These are phyloP conservation scores for Polietes domitor DNA, from an alignment of 2,888 invertebrate species.

Conservation along the genomic window DNA sequence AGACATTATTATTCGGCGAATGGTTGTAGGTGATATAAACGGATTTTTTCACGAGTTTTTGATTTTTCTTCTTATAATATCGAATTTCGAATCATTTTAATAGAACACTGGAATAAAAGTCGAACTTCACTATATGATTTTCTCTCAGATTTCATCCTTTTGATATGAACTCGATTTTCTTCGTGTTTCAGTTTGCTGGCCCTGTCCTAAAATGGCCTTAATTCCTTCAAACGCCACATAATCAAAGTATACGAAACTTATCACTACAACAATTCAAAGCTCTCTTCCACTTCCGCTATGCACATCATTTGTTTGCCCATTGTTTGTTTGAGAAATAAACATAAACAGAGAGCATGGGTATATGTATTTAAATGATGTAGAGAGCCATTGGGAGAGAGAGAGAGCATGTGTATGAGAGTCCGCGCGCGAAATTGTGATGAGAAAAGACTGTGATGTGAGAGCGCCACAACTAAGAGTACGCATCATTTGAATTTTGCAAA, in stretches of 20 bases:
- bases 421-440: neutral
- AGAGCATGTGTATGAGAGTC: neutral
- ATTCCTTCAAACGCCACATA: neutral
- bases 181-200: no score
- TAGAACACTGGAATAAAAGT: no score
- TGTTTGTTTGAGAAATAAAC: constrained; percentile 43
- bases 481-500: constrained; percentile 54
- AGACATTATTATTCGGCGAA: no score
- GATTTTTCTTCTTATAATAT: no score
- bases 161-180: no score
- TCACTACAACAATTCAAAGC: constrained; percentile 27
- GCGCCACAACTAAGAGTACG: neutral
- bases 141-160: no score
- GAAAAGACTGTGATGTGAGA: constrained; percentile 15
- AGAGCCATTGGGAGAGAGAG: neutral
- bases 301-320: constrained; percentile 36
- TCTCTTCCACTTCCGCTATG: constrained; percentile 63
- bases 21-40: no score
- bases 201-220: neutral
- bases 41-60: no score
- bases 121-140: no score
- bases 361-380: neutral
- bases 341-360: constrained; percentile 53
- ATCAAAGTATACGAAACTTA: neutral
- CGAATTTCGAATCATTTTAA: no score